A percentile compares a stretch with the other conserved stretches of the same genome.
Evolutionary conservation across 2,888 invertebrate species (phyloP).

Genomic region (Drosophila nigricruria): DNA sequence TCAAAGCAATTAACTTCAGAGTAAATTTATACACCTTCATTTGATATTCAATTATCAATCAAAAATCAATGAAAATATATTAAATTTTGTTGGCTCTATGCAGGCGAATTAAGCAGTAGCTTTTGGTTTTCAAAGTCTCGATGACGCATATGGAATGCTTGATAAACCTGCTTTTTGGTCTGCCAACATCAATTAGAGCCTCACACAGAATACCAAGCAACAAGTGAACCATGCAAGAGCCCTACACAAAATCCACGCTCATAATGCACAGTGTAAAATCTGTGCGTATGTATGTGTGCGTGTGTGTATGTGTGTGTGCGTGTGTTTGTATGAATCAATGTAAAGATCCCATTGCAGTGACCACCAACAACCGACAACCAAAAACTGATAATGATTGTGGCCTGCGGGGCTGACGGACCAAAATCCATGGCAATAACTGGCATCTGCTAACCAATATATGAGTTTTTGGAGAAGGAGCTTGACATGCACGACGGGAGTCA

Average conservation of each 20-base stretch:
- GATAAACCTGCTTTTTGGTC: constrained; percentile 53
- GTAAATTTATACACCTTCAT: neutral
- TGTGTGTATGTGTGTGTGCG: neutral
- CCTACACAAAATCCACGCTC: constrained; percentile 34
- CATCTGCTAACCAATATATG: constrained; percentile 68
- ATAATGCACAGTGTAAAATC: constrained; percentile 44
- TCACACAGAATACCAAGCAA: constrained; percentile 36
- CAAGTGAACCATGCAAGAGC: constrained; percentile 51
- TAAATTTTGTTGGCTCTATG: neutral
- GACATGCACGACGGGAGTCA: constrained; percentile 5
- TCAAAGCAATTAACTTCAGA: no score
- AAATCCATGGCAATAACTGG: constrained; percentile 74
- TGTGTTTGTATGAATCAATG: constrained; percentile 28
- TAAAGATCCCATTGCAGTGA: constrained; percentile 25
- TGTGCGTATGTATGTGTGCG: neutral
- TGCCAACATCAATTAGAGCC: constrained; percentile 52
- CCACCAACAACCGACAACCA: constrained; percentile 52
- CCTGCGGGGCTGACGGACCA: constrained; percentile 62
- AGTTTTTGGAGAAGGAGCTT: constrained; percentile 38
- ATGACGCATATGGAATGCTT: constrained; percentile 33
- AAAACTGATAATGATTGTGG: constrained; percentile 81
- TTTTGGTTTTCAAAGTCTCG: neutral
- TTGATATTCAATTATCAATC: neutral
- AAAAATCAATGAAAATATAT: constrained; percentile 1
- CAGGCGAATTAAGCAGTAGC: neutral